Evolutionary conservation across 1,140 invertebrate species (phyloP).

Genomic region (Epicauta chinensis): DNA sequence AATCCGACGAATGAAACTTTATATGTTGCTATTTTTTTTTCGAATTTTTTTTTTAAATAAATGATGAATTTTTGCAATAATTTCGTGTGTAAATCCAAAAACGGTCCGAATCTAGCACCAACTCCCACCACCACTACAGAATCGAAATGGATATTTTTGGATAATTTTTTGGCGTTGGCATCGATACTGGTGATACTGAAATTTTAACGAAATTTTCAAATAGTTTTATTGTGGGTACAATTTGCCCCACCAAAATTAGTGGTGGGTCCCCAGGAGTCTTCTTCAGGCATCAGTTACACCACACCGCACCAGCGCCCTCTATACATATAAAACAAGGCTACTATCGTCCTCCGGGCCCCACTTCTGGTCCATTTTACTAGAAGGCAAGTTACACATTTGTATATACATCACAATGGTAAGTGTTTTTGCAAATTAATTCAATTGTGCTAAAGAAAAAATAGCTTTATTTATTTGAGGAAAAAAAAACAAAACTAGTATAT

Average conservation of each 20-base stretch:
- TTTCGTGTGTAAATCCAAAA: no score
- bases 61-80: not conserved
- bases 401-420: constrained; percentile 59
- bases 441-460: no score
- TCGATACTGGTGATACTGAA: not conserved
- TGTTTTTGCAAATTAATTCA: no score
- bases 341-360: constrained; percentile 58
- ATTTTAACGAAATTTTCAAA: constrained; percentile 1
- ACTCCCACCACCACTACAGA: constrained; percentile 10
- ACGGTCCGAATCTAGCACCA: constrained; percentile 12
- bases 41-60: not conserved
- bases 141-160: constrained; percentile 12
- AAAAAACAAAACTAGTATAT: no score
- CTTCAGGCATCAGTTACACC: constrained; percentile 32
- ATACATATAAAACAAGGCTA: constrained; percentile 64
- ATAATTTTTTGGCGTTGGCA: constrained; percentile 10
- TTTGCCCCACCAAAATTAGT: constrained; percentile 24
- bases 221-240: constrained; percentile 8
- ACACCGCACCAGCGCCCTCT: constrained; percentile 54
- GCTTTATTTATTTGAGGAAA: no score
- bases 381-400: constrained; percentile 58
- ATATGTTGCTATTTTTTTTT: not conserved
- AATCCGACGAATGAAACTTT: constrained; percentile 4
- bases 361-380: constrained; percentile 58
- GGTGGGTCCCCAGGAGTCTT: constrained; percentile 6